A percentile compares a stretch with the other conserved stretches of the same genome.
Conservation (phyloP, 2,113 vertebrate genomes). For the Elanoides forficatus region DNA sequence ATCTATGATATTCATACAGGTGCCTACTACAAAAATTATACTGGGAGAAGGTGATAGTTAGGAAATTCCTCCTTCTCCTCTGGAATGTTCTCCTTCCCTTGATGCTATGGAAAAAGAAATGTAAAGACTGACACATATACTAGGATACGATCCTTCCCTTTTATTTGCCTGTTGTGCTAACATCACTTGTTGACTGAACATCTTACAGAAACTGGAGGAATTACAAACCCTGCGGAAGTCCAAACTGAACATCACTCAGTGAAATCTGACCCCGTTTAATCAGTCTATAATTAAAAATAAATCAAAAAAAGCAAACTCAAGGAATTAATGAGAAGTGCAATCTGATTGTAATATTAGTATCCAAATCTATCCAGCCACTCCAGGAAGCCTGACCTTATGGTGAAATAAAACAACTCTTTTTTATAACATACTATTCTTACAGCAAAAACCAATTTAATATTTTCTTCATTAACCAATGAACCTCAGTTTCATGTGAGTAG, state of each 20-base stretch:
- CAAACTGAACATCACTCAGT: neutral
- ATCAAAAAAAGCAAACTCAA: neutral
- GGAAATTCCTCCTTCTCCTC: neutral
- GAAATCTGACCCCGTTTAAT: neutral
- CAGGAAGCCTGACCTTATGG: neutral
- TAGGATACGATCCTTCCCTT: neutral
- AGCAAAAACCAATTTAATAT: neutral
- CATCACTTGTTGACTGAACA: neutral
- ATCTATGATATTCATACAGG: neutral
- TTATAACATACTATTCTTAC: neutral
- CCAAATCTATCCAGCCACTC: neutral
- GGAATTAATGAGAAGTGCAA: neutral
- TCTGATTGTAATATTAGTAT: neutral
- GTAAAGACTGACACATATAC: neutral
- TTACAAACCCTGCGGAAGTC: neutral
- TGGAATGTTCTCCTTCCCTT: neutral
- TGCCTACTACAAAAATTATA: neutral
- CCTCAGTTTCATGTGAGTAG: neutral
- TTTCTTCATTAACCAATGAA: neutral
- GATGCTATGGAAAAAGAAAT: neutral
- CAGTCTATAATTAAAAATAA: neutral
- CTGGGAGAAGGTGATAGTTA: neutral
- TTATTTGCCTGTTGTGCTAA: neutral
- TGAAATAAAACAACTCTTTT: neutral
- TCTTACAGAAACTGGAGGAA: neutral